Base-by-base conservation (phyloP, 2,113 vertebrate species). In the Corapipo altera region DNA sequence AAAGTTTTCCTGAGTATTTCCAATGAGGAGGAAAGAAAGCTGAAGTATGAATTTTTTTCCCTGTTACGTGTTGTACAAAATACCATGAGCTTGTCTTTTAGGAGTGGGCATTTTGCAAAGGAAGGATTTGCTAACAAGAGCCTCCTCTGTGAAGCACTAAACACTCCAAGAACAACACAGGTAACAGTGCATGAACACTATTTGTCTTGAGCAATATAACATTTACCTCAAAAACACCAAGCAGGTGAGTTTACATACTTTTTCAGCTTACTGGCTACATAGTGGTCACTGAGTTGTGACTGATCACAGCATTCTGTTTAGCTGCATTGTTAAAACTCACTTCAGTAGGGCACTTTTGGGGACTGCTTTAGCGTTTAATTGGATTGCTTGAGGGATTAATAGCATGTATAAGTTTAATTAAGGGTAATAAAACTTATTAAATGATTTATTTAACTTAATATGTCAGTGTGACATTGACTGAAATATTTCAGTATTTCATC, bases 1-100 rank as follows among this genome's bases (percentile, higher is more conserved):
- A 91, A 97, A 91, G 72, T 94, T 89, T 92, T 94, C 86, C 80
- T 96, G 76, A 73, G 23, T 95, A 48, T 94, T 97, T 97, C 76
- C 22, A 73, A 57, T 39, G 88, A 85, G 39, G 73, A 95, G 88
- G 88, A 92, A 88, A 89, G 16, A 82, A 71, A 74, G 39, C 48
- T 57, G 79, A 87, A 92, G 48, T 52, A 65, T 83, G 30, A 78
- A 30, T 84, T 24, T 84, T 74, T 64, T 64, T 92, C 71, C 51
- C 46, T 88, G 33, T 86, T 78, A 15, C 2, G 0, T 76, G 49
- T 61, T 54, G 33, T 67, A 33, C 59, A 77, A 94, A 94, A 71
- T 83, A 52, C 32, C 1, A 0, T 16, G 52, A 93, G 65, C 49
- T 91, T 96, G 20, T 80, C 20, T 96, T 95, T 91, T 74, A 93